Base-by-base conservation (phyloP, 2,113 vertebrate genomes). In the Nothoprocta pentlandii region DNA sequence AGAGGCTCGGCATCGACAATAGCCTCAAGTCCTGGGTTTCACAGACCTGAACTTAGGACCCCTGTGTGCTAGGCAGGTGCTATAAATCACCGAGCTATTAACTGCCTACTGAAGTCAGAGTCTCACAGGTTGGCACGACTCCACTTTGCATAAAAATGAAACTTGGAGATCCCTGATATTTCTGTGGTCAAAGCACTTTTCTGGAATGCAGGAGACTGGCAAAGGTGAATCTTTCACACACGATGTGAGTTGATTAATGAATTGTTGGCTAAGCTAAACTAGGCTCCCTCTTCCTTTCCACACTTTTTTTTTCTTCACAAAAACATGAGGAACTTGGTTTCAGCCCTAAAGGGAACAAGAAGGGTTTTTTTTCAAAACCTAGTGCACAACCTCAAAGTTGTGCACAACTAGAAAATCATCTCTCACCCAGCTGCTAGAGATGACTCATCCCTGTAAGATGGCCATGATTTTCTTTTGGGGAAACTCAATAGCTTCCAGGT, bases 1-100 rank as follows among this genome's bases (percentile, higher is more conserved):
- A 80, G 54, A 74, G 67, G 36, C 9, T 92, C 85, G 89, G 54
- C 63, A 89, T 9, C 0, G 4, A 89, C 92, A 96, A 94, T 11
- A 89, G 84, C 68, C 54, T 92, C 19, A 94, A 94, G 89, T 41
- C 67, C 54, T 70, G n/a, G 26, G 39, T 93, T 28, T 76, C 86
- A 66, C 22, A 81, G 63, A 79, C 28, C 54, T 91, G 84, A 95
- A 89, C 86, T 89, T 95, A 66, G 53, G 44, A 89, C n/a, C 58
- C 13, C 22, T 21, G 3, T 47, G 25, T 56, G 51, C 32, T 69
- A 75, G 39, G 47, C 58, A 90, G 67, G 58, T 91, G 68, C 10
- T 62, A 87, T 90, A 89, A 89, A 95, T 94, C 93, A 92, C 26
- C 36, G 69, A 67, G 17, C 30, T 85, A 68, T 89, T 87, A 95